Evolutionary conservation across 1,140 invertebrate genomes (phyloP).

Genomic region (Caenorhabditis latens): DNA sequence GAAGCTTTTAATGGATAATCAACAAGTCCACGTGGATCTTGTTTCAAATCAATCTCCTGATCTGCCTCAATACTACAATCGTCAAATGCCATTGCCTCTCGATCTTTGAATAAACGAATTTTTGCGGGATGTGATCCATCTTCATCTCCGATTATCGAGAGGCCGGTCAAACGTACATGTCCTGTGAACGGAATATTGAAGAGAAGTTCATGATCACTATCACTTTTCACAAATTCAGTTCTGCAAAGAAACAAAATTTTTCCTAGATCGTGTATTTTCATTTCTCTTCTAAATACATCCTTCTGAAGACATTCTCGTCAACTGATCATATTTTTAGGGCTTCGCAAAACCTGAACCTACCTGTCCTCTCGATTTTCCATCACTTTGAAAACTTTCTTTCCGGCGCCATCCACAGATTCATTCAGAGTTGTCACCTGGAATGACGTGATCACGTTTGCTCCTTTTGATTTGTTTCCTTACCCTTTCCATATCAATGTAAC

Average conservation of each 20-base stretch:
- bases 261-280: no score
- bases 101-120: slow-evolving; percentile 59
- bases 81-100: slow-evolving; percentile 60
- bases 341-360: background rate
- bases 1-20: slow-evolving; percentile 62
- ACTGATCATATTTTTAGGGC: no score
- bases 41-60: slow-evolving; percentile 63
- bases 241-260: slow-evolving; percentile 23
- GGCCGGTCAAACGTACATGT: slow-evolving; percentile 49
- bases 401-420: slow-evolving; percentile 51
- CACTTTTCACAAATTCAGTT: slow-evolving; percentile 47
- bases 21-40: slow-evolving; percentile 54
- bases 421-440: slow-evolving; percentile 60
- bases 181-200: slow-evolving; percentile 65
- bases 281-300: no score
- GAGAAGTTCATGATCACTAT: slow-evolving; percentile 60
- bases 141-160: slow-evolving; percentile 59
- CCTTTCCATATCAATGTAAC: slow-evolving; percentile 48
- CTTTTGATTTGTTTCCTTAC: background rate
- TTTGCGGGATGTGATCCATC: slow-evolving; percentile 56
- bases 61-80: slow-evolving; percentile 59
- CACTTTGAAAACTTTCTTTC: slow-evolving; percentile 54
- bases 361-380: slow-evolving; percentile 56
- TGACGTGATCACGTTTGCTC: background rate
- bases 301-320: no score